Conservation (phyloP, 2,888 invertebrate species). For the Octonoba sinensis region DNA sequence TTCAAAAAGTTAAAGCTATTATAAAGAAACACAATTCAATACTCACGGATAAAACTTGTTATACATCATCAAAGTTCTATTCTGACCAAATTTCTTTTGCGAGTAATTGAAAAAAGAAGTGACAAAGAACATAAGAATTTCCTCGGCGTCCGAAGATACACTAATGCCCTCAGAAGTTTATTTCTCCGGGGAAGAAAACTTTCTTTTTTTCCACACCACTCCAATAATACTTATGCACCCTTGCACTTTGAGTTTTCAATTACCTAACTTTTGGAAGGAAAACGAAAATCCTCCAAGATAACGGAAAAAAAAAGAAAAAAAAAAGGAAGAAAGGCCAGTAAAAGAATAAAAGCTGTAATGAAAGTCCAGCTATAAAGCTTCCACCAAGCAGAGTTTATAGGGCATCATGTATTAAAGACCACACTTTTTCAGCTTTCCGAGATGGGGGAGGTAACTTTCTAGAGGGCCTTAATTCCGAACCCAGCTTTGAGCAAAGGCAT, state of each 20-base stretch:
- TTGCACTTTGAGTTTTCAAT: conserved; percentile 19
- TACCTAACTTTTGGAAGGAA: background rate
- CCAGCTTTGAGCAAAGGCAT: conserved; percentile 13
- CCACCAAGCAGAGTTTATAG: conserved; percentile 19
- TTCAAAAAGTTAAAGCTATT: no score
- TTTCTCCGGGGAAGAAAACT: no score
- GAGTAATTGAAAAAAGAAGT: no score
- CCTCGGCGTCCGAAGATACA: no score
- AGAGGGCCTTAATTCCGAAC: conserved; percentile 16
- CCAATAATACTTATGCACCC: background rate
- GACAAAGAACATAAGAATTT: no score
- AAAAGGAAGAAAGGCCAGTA: conserved; percentile 1
- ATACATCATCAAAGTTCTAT: no score
- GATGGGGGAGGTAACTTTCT: conserved; percentile 1
- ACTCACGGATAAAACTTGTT: no score
- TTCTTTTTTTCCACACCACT: no score
- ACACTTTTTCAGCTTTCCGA: conserved; percentile 9
- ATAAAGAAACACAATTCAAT: no score
- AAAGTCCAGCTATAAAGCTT: conserved; percentile 20
- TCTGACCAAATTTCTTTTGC: no score
- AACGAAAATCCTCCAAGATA: background rate
- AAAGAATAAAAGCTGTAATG: conserved; percentile 21
- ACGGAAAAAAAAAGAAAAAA: background rate
- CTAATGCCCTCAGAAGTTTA: no score
- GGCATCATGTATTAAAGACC: conserved; percentile 28